Percentiles rank a stretch among this genome's conserved stretches.
phyloP scores from a whole-genome alignment of 2,113 vertebrate species.

The Heterotilapia buettikoferi region DNA sequence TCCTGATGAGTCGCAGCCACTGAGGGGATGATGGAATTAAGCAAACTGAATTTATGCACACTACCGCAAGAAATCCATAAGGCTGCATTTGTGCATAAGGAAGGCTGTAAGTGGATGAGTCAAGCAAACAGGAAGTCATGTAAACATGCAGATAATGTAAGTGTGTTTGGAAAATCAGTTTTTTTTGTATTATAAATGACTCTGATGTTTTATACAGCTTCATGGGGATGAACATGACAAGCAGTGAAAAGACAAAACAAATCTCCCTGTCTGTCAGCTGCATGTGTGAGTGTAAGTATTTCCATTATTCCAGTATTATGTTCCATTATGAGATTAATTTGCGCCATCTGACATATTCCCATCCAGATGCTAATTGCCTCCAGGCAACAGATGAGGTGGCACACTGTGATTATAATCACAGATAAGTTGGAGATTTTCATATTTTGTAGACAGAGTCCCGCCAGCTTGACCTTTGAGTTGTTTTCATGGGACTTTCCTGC shows the following conservation, averaged over 20 bases:
- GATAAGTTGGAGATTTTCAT: slow-evolving; percentile 64
- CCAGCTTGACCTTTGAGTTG: slow-evolving; percentile 57
- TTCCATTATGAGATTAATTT: slow-evolving; percentile 10
- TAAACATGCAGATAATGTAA: neutral
- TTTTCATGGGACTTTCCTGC: slow-evolving; percentile 48
- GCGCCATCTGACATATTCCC: slow-evolving; percentile 7
- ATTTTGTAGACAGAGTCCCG: slow-evolving; percentile 62
- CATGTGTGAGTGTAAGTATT: neutral
- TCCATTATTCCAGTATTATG: neutral
- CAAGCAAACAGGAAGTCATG: neutral
- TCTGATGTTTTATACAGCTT: neutral
- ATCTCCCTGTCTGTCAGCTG: neutral
- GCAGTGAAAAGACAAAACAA: neutral
- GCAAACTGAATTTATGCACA: neutral
- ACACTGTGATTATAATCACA: slow-evolving; percentile 53
- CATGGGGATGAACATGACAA: neutral
- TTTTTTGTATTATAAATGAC: neutral
- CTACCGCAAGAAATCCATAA: slow-evolving; percentile 2
- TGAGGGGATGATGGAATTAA: slow-evolving; percentile 6
- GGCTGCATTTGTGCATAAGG: neutral
- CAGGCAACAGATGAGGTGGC: slow-evolving; percentile 9
- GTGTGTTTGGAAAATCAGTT: neutral
- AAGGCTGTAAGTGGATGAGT: neutral
- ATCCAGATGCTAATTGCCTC: slow-evolving; percentile 41
- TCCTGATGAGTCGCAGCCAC: slow-evolving; percentile 5